Conservation (phyloP, 2,888 invertebrate species). For the Lasioglossum leucozonium region DNA sequence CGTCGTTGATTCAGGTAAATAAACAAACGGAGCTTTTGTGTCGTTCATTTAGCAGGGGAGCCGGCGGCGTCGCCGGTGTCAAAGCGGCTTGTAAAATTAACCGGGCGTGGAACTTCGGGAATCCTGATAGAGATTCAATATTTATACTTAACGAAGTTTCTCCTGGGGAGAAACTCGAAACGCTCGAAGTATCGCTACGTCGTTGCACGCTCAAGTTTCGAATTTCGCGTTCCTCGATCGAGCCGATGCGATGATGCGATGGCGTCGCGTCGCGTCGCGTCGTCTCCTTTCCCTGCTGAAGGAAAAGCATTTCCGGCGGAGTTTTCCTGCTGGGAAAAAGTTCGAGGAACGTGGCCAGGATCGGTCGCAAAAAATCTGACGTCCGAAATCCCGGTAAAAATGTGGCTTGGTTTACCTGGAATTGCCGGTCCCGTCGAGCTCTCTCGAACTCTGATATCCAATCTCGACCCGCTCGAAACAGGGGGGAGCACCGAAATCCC, state of each 20-base stretch:
- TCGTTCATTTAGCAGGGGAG: slow-evolving; percentile 1
- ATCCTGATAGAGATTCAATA: slow-evolving; percentile 46
- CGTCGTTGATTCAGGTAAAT: background rate
- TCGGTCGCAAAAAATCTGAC: slow-evolving; percentile 27
- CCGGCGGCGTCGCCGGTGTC: slow-evolving; percentile 17
- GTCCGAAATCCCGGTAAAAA: slow-evolving; percentile 5
- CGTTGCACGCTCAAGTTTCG: slow-evolving; percentile 30
- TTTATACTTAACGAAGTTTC: slow-evolving; percentile 50
- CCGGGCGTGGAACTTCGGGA: slow-evolving; percentile 7
- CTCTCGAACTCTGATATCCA: slow-evolving; percentile 1
- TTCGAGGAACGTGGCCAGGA: background rate
- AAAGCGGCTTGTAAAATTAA: slow-evolving; percentile 29
- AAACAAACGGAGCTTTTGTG: background rate
- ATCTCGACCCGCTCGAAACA: background rate
- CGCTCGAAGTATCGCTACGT: slow-evolving; percentile 24
- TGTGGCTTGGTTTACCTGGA: background rate
- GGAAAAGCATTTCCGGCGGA: slow-evolving; percentile 14
- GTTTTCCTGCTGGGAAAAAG: slow-evolving; percentile 12
- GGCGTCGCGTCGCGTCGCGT: background rate
- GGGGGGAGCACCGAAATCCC: background rate
- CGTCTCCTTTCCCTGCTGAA: background rate
- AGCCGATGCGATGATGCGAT: slow-evolving; percentile 18
- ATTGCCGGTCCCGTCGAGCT: background rate
- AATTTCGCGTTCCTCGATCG: slow-evolving; percentile 43
- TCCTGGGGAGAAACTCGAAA: slow-evolving; percentile 9